Base-by-base conservation (phyloP, 2,113 vertebrate species). In the Crotalus tigris region DNA sequence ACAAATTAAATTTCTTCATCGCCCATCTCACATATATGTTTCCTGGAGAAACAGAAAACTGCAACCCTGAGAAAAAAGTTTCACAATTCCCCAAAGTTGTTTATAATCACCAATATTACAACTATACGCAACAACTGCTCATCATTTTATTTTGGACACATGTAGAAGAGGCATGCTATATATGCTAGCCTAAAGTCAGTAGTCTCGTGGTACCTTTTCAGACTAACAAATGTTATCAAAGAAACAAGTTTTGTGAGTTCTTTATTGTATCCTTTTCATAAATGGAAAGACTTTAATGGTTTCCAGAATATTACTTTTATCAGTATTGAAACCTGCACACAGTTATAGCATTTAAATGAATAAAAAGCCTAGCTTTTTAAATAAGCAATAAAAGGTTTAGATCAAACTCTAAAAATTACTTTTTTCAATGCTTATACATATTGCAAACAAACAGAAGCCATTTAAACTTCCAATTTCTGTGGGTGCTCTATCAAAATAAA, bases 381-480 rank as follows among this genome's bases (percentile, higher is more conserved):
- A 19, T 39, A 91, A 54, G 24, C 91, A 90, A 1, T 85, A 81
- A 93, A 90, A 94, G 89, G 69, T 93, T 87, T 49, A 46, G 8
- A 54, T 55, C 92, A 94, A 92, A 64, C 94, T 91, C 15, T n/a
- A 51, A 85, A 87, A 90, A 92, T 51, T 51, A 51, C 1, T 0
- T 91, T 19, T 92, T 92, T 93, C 58, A 51, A 54, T 93, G 95
- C 94, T 93, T 90, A 53, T 94, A 91, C 0, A 0, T 87, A 33
- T 90, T 93, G 49, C 21, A 92, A 91, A 91, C 15, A 61, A 93
- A 93, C 29, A 75, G 75, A 93, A 93, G 92, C 88, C 88, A 87
- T 61, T 81, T 93, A 86, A 90, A 55, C n/a, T 90, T 90, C 55
- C 44, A 93, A 85, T 53, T 53, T 90, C 75, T 93, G 90, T 61